phyloP scores from a whole-genome alignment of 2,113 vertebrate species.

The Campylorhamphus procurvoides region DNA sequence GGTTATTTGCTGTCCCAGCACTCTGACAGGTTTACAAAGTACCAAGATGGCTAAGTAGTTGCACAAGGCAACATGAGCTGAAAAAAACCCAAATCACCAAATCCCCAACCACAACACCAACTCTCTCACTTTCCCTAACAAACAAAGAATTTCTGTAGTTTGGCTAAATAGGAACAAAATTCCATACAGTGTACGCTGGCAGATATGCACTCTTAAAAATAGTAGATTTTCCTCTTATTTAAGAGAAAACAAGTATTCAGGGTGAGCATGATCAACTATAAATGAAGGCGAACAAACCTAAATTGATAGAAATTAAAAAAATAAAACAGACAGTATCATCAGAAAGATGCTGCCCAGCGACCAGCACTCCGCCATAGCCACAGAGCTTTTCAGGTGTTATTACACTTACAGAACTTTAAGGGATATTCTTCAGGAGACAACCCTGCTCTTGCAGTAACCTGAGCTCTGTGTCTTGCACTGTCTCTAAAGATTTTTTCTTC shows the following conservation, averaged over 20 bases:
- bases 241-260: not conserved
- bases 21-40: not conserved
- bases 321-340: not conserved
- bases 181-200: too few relatives aligned
- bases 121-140: not conserved
- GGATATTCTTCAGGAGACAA: not conserved
- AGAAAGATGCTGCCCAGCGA: not conserved
- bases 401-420: not conserved
- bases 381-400: fast-evolving
- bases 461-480: not conserved
- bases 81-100: not conserved
- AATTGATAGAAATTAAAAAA: not conserved
- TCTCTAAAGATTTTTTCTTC: not conserved
- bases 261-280: not conserved
- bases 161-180: not conserved
- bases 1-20: fast-evolving
- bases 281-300: not conserved
- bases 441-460: not conserved
- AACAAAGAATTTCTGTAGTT: not conserved
- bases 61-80: not conserved
- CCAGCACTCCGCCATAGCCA: not conserved
- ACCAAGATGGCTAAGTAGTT: not conserved
- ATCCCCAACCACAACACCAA: not conserved
- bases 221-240: not conserved
- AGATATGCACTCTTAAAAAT: not conserved